Base-by-base conservation (phyloP, 2,888 invertebrate genomes). In the Hecatera dysodea region DNA sequence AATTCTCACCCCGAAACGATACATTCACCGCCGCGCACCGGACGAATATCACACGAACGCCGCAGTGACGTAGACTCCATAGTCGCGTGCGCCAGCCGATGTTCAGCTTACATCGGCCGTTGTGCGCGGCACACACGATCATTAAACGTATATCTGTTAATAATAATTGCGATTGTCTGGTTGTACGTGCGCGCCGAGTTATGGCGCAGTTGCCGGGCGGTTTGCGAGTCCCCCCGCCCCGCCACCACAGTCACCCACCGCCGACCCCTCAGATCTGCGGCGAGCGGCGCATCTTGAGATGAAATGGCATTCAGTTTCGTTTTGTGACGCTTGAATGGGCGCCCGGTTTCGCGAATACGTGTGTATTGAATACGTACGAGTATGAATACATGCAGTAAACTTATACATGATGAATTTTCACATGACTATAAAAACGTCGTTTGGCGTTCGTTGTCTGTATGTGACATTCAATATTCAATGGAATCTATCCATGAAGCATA, bases 151-250 rank as follows among this genome's bases (percentile, higher is more conserved):
- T 93, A 93, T 93, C 93, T 92, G 94, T 93, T 94, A 94, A 94
- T 94, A 94, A 94, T 94, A 94, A 95, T 94, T 95, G 91, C 92
- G 93, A 94, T 94, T 94, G 94, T 94, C 94, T 94, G 93, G 91
- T 89, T 89, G 93, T 93, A 93, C 92, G 93, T 94, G 94, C 93
- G 93, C 93, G 90, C 87, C 91, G 91, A 94, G 93, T 93, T 93
- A 92, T 93, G 91, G 93, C 94, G 94, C 94, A 92, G 94, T 94
- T 93, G 93, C 92, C 88, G 89, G 90, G 92, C 90, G 89, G 88
- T 86, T 86, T 79, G 86, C 67, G 83, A 81, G 73, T 78, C 56
- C 77, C 80, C 86, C 82, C 52, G 75, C 80, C 78, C 83, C 65
- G 15, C 71, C 74, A 27, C 67, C 83, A 83, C 83, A 79, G 73